These are phyloP conservation scores for Acleris laterana DNA, from an alignment of 2,888 invertebrate species.

Conservation along the genomic window DNA sequence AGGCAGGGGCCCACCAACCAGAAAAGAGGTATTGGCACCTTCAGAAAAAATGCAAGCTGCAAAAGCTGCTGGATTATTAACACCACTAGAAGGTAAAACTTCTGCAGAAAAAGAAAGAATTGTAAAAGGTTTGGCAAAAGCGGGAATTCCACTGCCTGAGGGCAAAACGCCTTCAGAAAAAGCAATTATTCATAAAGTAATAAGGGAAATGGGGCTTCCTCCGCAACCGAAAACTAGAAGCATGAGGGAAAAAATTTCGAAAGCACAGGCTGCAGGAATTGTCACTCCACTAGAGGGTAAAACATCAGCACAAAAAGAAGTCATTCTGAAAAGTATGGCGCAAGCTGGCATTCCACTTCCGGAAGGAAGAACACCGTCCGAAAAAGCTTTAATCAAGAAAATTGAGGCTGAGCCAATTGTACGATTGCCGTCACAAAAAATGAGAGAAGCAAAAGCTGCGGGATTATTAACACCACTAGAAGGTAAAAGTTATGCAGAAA, in stretches of 20 bases:
- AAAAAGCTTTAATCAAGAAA: not conserved
- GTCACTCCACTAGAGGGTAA: slow-evolving; percentile 49
- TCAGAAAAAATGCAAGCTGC: not conserved
- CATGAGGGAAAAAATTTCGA: not conserved
- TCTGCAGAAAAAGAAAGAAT: no score
- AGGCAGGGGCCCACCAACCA: no score
- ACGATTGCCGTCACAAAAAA: not conserved
- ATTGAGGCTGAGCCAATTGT: not conserved
- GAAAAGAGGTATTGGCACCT: no score
- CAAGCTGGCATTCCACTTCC: no score
- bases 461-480: not conserved
- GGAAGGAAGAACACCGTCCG: not conserved
- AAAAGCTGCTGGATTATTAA: not conserved
- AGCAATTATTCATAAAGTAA: not conserved
- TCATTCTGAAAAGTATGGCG: slow-evolving; percentile 37
- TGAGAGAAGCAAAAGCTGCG: not conserved
- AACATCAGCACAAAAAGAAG: not conserved
- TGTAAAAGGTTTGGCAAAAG: no score
- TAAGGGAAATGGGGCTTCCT: not conserved
- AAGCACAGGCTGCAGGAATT: slow-evolving; percentile 41
- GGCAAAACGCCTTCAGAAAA: no score
- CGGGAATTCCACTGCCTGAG: no score
- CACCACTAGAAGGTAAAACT: no score
- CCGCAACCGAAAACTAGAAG: not conserved
- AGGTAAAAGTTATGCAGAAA: not conserved